Conservation (phyloP, 2,888 invertebrate species). For the Ligdia adustata region DNA sequence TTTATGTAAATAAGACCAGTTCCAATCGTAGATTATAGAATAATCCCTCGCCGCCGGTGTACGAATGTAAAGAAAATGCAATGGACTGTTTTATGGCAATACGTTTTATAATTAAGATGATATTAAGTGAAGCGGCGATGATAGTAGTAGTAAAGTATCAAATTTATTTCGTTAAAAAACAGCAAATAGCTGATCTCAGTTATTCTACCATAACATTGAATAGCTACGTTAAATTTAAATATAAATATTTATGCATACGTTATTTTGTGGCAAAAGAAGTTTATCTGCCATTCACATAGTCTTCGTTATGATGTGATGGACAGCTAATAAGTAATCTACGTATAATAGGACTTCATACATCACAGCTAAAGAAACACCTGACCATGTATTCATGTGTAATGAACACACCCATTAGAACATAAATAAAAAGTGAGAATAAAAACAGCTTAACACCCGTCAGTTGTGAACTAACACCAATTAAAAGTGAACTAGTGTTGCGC, state of each 20-base stretch:
- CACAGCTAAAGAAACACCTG: not conserved
- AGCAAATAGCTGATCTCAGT: not conserved
- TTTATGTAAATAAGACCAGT: slow-evolving; percentile 44
- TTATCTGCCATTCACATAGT: not conserved
- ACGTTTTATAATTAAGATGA: slow-evolving; percentile 22
- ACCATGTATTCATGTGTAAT: slow-evolving; percentile 8
- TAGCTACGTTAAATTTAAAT: too few species aligned
- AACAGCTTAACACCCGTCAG: slow-evolving; percentile 35
- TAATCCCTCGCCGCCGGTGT: slow-evolving; percentile 19
- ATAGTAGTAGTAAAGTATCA: slow-evolving; percentile 3
- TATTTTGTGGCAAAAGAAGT: not conserved
- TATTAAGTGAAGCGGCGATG: slow-evolving; percentile 17
- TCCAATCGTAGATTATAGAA: slow-evolving; percentile 23
- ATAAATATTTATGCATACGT: too few species aligned
- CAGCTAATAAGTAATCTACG: too few species aligned
- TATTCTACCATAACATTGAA: not conserved
- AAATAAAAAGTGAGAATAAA: slow-evolving; percentile 25
- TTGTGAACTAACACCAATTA: slow-evolving; percentile 58
- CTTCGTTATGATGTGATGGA: too few species aligned
- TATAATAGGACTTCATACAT: too few species aligned
- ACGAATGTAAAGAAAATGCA: slow-evolving; percentile 23
- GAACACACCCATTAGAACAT: slow-evolving; percentile 10
- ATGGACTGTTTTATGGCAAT: slow-evolving; percentile 22
- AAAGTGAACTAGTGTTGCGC: slow-evolving; percentile 67
- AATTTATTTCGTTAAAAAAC: slow-evolving; percentile 16